phyloP scores from a whole-genome alignment of 2,888 invertebrate genomes.

The Eulithis prunata region DNA sequence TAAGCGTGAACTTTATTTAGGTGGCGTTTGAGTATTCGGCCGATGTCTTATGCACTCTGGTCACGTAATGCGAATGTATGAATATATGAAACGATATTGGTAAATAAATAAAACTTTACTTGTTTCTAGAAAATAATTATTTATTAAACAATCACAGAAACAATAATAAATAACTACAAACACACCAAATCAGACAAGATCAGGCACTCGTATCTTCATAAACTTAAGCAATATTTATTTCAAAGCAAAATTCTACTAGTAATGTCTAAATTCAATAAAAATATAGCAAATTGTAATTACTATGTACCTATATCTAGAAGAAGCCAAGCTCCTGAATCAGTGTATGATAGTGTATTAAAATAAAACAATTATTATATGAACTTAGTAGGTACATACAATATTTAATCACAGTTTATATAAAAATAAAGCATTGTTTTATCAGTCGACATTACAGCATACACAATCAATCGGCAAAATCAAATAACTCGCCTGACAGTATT shows the following conservation, averaged over 20 bases:
- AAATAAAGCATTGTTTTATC: slow-evolving; percentile 81
- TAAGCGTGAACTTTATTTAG: no score
- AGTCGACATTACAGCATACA: slow-evolving; percentile 80
- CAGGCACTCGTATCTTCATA: slow-evolving; percentile 48
- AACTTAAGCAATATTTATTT: slow-evolving; percentile 55
- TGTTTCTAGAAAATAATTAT: slow-evolving; percentile 64
- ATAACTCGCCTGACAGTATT: slow-evolving; percentile 57
- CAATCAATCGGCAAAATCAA: slow-evolving; percentile 70
- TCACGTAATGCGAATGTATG: no score
- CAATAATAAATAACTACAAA: slow-evolving; percentile 72
- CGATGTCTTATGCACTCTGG: no score
- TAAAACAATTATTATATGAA: slow-evolving; percentile 54
- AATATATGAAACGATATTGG: no score
- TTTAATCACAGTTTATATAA: slow-evolving; percentile 77
- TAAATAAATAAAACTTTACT: slow-evolving; percentile 21
- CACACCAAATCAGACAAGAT: slow-evolving; percentile 64
- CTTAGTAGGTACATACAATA: slow-evolving; percentile 69
- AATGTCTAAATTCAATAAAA: slow-evolving; percentile 45
- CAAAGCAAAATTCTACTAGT: slow-evolving; percentile 55
- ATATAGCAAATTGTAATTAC: slow-evolving; percentile 60
- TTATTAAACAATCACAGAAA: slow-evolving; percentile 74
- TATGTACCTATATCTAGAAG: slow-evolving; percentile 55
- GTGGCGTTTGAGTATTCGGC: no score
- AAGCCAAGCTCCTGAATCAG: slow-evolving; percentile 66
- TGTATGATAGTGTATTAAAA: slow-evolving; percentile 63